Evolutionary conservation across 2,888 invertebrate genomes (phyloP).

Genomic region (Drosophila hawaiiensis): DNA sequence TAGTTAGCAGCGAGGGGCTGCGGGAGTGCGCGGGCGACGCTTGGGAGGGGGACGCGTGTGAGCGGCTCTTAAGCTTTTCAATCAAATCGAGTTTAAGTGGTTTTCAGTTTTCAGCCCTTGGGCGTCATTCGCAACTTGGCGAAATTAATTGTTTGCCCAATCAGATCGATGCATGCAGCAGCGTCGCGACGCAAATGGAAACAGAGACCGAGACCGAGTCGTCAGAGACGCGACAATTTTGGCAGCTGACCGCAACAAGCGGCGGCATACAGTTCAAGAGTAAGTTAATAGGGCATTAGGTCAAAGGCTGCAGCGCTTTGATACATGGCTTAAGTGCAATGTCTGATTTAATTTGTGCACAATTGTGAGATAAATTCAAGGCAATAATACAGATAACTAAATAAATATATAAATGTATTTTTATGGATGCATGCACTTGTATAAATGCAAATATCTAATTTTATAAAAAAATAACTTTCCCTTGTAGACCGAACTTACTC

Average conservation of each 20-base stretch:
- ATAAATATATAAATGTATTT: not conserved
- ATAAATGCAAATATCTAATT: not conserved
- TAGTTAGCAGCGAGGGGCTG: not conserved
- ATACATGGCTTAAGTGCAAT: constrained; percentile 8
- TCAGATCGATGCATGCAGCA: constrained; percentile 74
- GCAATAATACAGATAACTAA: not conserved
- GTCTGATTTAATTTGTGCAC: constrained; percentile 21
- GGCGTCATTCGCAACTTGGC: constrained; percentile 61
- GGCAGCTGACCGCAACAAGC: constrained; percentile 20
- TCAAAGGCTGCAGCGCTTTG: constrained; percentile 20
- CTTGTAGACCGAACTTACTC: not conserved
- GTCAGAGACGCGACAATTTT: not conserved
- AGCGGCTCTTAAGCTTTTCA: constrained; percentile 76
- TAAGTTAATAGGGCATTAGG: constrained; percentile 44
- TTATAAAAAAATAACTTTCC: not conserved
- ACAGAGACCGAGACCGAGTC: not conserved
- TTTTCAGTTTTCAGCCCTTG: constrained; percentile 55
- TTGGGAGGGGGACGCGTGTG: not conserved
- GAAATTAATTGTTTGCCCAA: constrained; percentile 79
- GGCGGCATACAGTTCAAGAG: constrained; percentile 10
- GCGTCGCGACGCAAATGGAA: not conserved
- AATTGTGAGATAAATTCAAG: not conserved
- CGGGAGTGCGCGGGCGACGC: not conserved
- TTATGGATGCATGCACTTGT: not conserved
- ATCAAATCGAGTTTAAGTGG: constrained; percentile 78